Conservation (phyloP, 2,113 vertebrate genomes). For the Pampusana beccarii region DNA sequence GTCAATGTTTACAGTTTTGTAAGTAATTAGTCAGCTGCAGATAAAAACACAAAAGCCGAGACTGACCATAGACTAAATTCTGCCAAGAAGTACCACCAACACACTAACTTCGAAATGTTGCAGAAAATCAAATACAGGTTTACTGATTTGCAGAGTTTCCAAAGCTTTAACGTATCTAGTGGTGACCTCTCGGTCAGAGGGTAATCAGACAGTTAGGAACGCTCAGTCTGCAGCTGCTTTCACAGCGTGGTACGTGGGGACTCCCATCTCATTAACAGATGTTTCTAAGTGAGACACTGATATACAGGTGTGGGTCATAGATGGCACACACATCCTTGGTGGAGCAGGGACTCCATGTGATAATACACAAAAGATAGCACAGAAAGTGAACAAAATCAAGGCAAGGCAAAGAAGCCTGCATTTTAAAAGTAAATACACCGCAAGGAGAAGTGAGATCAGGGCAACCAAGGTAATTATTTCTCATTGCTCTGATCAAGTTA, state of each 20-base stretch:
- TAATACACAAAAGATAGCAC: neutral
- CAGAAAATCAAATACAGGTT: neutral
- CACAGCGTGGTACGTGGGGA: rapidly evolving
- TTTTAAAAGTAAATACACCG: neutral
- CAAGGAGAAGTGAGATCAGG: neutral
- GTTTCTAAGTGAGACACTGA: neutral
- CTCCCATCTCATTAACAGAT: neutral
- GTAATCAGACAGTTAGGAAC: neutral
- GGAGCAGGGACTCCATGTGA: neutral
- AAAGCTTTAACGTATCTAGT: neutral
- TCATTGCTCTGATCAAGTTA: neutral
- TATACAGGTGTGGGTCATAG: neutral
- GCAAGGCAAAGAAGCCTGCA: neutral
- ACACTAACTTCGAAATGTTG: neutral
- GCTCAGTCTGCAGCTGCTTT: neutral
- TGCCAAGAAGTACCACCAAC: neutral
- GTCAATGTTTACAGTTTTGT: neutral
- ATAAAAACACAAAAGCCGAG: neutral
- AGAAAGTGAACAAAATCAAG: neutral
- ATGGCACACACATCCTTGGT: neutral
- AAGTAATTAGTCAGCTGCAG: neutral
- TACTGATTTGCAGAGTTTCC: neutral
- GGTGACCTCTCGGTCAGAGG: neutral
- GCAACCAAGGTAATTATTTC: neutral
- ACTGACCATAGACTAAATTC: neutral